These are phyloP conservation scores for Hystrix cristata DNA, from an alignment of 2,113 vertebrate genomes.

Conservation along the genomic window DNA sequence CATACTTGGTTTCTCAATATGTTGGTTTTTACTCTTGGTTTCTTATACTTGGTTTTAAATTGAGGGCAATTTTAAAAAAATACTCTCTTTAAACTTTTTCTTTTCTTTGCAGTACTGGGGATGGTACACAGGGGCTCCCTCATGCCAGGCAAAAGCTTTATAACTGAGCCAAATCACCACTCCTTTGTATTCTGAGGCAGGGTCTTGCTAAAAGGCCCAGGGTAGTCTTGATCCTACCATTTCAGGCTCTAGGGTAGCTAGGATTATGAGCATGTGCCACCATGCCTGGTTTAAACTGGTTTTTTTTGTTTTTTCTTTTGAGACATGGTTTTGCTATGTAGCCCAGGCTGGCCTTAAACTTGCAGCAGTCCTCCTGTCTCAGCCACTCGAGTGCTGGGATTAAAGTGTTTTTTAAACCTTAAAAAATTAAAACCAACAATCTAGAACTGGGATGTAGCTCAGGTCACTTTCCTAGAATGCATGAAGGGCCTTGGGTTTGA, in stretches of 20 bases:
- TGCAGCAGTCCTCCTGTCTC: background rate
- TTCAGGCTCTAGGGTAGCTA: background rate
- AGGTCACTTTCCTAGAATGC: background rate
- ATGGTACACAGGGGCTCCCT: background rate
- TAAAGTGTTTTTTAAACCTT: background rate
- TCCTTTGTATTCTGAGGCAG: background rate
- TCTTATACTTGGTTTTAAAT: background rate
- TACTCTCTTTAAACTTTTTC: background rate
- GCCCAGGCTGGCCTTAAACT: background rate
- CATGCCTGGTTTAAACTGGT: background rate
- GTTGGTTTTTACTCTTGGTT: too few relatives aligned
- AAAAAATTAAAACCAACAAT: background rate
- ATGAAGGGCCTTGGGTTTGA: too few relatives aligned
- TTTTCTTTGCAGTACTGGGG: background rate
- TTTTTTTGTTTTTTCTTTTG: background rate
- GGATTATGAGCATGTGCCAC: background rate
- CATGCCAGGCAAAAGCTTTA: background rate
- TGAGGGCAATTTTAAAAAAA: background rate
- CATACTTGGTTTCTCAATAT: background rate
- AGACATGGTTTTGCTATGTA: background rate
- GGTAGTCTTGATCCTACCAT: background rate
- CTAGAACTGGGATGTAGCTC: background rate
- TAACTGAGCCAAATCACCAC: background rate
- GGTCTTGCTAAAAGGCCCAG: background rate
- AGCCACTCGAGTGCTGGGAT: background rate